Percentiles rank a stretch among this genome's conserved stretches.
Evolutionary conservation across 1,140 invertebrate species (phyloP).

Genomic region (Cydia fagiglandana): DNA sequence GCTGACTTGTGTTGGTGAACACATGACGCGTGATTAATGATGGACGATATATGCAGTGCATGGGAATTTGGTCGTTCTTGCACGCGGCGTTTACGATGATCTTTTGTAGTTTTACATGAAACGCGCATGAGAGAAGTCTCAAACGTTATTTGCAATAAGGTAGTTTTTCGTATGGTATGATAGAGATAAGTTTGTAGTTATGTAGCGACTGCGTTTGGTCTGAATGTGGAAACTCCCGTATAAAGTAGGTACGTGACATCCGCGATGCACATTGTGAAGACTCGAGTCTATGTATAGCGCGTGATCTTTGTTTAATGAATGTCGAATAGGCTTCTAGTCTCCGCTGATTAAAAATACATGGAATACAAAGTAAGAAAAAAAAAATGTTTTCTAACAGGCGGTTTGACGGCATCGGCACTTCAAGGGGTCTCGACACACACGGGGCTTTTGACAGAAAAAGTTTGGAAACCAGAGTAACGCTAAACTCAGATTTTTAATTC

Average conservation of each 20-base stretch:
- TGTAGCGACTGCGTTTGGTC: slow-evolving; percentile 3
- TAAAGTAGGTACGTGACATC: slow-evolving; percentile 4
- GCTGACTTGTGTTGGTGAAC: slow-evolving; percentile 1
- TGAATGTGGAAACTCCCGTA: slow-evolving; percentile 19
- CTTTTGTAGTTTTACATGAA: not conserved
- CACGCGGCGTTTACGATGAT: not conserved
- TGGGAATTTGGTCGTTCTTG: not conserved
- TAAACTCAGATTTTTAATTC: too few species aligned
- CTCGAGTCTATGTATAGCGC: not conserved
- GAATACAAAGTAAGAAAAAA: too few species aligned
- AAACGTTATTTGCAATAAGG: not conserved
- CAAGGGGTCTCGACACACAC: too few species aligned
- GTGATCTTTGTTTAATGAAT: not conserved
- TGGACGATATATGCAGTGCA: not conserved
- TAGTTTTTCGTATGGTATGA: not conserved
- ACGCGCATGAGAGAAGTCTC: not conserved
- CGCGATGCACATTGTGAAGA: slow-evolving; percentile 7
- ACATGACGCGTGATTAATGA: slow-evolving; percentile 15
- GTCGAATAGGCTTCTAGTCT: not conserved
- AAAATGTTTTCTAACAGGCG: too few species aligned
- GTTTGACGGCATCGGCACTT: too few species aligned
- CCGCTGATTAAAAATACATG: not conserved
- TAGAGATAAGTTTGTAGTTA: not conserved
- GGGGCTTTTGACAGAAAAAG: too few species aligned
- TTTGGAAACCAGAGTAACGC: too few species aligned